Percentiles rank a stretch among this genome's conserved stretches.
phyloP scores from a whole-genome alignment of 2,888 invertebrate species.

The Pristionchus entomophagus region DNA sequence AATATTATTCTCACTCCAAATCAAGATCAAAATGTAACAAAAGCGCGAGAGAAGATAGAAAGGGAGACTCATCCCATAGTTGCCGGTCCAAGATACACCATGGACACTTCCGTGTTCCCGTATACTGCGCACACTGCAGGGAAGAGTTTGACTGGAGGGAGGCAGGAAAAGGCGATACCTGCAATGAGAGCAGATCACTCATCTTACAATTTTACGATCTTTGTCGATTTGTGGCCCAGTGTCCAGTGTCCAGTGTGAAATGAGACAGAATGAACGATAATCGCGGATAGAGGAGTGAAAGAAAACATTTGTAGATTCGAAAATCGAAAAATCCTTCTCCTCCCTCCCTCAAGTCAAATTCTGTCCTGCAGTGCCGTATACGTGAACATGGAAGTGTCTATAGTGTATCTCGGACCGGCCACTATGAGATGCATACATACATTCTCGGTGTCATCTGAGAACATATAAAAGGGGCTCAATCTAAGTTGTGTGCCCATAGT shows the following conservation, averaged over 20 bases:
- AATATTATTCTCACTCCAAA: no score
- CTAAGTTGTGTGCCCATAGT: no score
- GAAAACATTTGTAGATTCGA: no score
- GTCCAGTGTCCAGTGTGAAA: no score
- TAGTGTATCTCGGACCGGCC: slow-evolving; percentile 81
- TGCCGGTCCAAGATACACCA: slow-evolving; percentile 98
- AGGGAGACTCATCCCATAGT: slow-evolving; percentile 79
- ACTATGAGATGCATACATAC: slow-evolving; percentile 79
- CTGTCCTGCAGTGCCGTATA: slow-evolving; percentile 98
- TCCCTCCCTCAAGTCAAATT: slow-evolving; percentile 92
- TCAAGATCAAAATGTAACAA: neutral
- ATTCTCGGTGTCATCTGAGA: no score
- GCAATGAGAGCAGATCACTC: no score
- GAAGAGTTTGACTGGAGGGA: slow-evolving; percentile 90
- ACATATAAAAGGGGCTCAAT: no score
- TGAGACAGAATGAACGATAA: no score
- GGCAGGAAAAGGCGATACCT: slow-evolving; percentile 87
- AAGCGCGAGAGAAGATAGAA: neutral
- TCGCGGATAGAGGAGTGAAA: no score
- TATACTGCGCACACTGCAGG: slow-evolving; percentile 98
- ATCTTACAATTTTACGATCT: no score
- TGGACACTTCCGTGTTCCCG: slow-evolving; percentile 98
- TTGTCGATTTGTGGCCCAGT: no score
- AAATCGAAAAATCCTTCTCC: no score
- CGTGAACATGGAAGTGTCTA: slow-evolving; percentile 82